Base-by-base conservation (phyloP, 1,140 invertebrate genomes). In the Drosophila elegans region DNA sequence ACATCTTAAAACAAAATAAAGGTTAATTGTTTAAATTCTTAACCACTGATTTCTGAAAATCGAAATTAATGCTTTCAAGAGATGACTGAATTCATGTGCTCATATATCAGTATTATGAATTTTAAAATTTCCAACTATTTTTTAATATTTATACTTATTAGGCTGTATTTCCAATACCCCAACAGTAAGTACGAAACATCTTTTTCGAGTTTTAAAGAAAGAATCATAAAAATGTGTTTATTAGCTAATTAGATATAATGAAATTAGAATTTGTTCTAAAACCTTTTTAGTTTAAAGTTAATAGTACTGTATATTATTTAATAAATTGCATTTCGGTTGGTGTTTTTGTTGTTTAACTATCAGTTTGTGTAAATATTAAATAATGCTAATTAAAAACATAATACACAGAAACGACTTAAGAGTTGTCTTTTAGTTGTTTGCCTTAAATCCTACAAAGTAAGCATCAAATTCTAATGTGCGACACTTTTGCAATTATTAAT, bases 191-290 rank as follows among this genome's bases (percentile, higher is more conserved):
- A 44, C 44, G 51, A 53, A 49, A 29, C 0, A 7, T 57, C 11
- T 11, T 16, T 29, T 53, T 46, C 7, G 27, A 60, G 72, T 71
- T 71, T 64, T 59, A 57, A 74, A 78, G 63, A 75, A 85, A 86
- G 85, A 68, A 53, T 82, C 56, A 75, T 78, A 78, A 80, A 84
- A 73, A 68, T 88, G 44, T 71, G 48, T 86, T 86, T 86, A 88
- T 86, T 86, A 59, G 75, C 83, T 86, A 86, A 73, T 69, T 76
- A 79, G 55, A 63, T 55, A 72, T 62, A 79, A 82, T 86, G 74
- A 68, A 74, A 81, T 76, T 88, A 62, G 60, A 86, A 82, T 86
- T 86, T 73, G 61, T 79, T 88, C 83, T 86, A 86, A 68, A 86
- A 55, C 52, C 52, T 34, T 75, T 69, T 64, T 36, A 52, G 52